phyloP scores from a whole-genome alignment of 1,140 invertebrate genomes.

The Popillia japonica region DNA sequence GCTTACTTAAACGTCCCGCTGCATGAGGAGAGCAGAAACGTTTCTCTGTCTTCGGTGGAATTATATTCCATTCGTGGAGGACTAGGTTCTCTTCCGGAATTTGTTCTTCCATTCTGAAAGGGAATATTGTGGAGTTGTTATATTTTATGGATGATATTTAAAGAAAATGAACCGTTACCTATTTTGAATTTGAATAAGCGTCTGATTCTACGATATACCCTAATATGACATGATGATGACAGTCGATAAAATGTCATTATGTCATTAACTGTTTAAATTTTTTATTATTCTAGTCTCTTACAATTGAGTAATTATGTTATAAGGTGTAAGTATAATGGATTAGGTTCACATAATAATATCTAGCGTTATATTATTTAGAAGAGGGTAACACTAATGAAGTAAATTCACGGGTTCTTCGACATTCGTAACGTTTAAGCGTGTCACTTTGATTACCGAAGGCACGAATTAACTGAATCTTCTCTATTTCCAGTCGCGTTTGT shows the following conservation, averaged over 20 bases:
- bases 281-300: too few relatives aligned
- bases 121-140: background rate
- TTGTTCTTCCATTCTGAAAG: conserved; percentile 38
- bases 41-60: conserved; percentile 47
- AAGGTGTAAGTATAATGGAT: too few relatives aligned
- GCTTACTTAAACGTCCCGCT: conserved; percentile 27
- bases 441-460: too few relatives aligned
- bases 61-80: conserved; percentile 56
- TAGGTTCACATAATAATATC: too few relatives aligned
- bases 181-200: conserved; percentile 16
- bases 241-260: background rate
- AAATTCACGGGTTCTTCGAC: too few relatives aligned
- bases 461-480: too few relatives aligned
- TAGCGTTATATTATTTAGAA: too few relatives aligned
- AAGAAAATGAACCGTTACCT: too few relatives aligned
- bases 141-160: background rate
- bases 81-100: conserved; percentile 16
- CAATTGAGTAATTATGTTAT: too few relatives aligned
- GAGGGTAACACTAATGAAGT: too few relatives aligned
- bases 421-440: too few relatives aligned
- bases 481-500: too few relatives aligned
- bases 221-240: background rate
- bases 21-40: conserved; percentile 40
- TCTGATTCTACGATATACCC: background rate
- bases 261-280: background rate